Conservation (phyloP, 2,113 vertebrate genomes). For the Macquaria australasica region DNA sequence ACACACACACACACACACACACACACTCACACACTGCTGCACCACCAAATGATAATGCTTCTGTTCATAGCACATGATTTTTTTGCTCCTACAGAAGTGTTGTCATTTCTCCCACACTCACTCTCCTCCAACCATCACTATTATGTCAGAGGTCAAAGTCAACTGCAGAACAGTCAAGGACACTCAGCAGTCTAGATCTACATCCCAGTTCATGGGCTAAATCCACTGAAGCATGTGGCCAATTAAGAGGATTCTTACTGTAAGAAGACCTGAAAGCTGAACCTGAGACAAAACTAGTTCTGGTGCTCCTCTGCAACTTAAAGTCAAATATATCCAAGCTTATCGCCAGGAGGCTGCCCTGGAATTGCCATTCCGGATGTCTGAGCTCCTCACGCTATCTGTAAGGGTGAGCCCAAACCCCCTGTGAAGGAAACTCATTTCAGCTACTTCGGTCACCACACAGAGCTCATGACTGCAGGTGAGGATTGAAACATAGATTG, state of each 20-base stretch:
- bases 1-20: background rate
- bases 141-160: slow-evolving; percentile 2
- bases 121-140: background rate
- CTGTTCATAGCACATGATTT: background rate
- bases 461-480: background rate
- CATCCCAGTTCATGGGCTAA: background rate
- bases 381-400: background rate
- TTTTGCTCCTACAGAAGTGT: background rate
- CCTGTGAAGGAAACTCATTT: background rate
- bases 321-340: background rate
- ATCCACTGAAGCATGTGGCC: background rate
- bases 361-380: background rate
- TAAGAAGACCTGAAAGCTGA: background rate
- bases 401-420: background rate
- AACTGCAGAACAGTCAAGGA: background rate
- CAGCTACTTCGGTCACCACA: background rate
- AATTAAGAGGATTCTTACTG: background rate
- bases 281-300: background rate
- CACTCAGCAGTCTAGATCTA: background rate
- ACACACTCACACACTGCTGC: background rate
- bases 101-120: background rate
- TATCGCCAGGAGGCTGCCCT: background rate
- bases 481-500: background rate
- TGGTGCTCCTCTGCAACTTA: background rate
- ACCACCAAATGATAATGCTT: background rate